Base-by-base conservation (phyloP, 1,140 invertebrate species). In the Atta colombica region DNA sequence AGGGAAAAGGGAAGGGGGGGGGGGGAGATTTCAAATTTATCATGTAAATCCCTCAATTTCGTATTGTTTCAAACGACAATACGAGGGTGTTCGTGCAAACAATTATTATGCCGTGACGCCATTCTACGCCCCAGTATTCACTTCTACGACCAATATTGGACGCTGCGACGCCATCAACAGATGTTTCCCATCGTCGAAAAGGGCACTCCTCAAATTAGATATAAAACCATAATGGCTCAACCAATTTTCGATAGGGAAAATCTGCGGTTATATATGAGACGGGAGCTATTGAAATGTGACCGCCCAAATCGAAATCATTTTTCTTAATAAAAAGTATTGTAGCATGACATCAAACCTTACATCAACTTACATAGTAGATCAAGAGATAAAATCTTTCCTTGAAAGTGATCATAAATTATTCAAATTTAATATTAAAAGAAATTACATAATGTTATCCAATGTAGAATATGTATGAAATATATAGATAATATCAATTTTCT, bases 131-230 rank as follows among this genome's bases (percentile, higher is more conserved):
- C 75, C 31, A 25, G 51, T 75, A 69, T 87, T 87, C 91, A 91
- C 90, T 93, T 49, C 53, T 91, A 91, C 87, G 87, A 89, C 91
- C 90, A 87, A 91, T 84, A 84, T 75, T 78, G 65, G 53, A n/a
- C 77, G 72, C 91, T 89, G 86, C 87, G 85, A 78, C 25, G 87
- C 75, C 69, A 77, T 89, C 88, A 91, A 92, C 93, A 94, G 93
- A 94, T 94, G 92, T 93, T 93, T 69, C 86, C 81, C 72, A 60
- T 72, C 72, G 65, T 74, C 68, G 35, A 77, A 61, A 55, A 71
- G 77, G 80, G 45, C 86, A 72, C 87, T 90, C 68, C 80, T 78
- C 80, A 77, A 92, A 92, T 91, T 86, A 87, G 35, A 84, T 31
- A 61, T 53, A 71, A 88, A 88, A 35, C 39, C 69, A 18, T 66